These are phyloP conservation scores for Lordiphosa clarofinis DNA, from an alignment of 1,140 invertebrate genomes.

Conservation along the genomic window DNA sequence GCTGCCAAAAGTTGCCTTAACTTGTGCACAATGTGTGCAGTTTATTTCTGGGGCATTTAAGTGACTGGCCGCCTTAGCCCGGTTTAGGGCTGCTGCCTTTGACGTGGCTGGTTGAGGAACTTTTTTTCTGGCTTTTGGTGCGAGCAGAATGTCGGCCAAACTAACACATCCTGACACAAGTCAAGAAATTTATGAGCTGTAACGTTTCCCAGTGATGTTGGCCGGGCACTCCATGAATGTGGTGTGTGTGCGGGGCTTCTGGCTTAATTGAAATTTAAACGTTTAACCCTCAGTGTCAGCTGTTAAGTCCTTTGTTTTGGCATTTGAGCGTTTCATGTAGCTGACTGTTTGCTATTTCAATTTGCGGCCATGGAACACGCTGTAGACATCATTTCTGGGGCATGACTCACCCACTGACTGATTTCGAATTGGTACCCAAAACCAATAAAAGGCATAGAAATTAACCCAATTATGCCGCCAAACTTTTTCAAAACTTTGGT, in stretches of 20 bases:
- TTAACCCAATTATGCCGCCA: conserved; percentile 67
- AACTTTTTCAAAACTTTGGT: conserved; percentile 53
- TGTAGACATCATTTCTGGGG: not conserved
- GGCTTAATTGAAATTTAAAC: conserved; percentile 76
- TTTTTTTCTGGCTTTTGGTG: conserved; percentile 34
- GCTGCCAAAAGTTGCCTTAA: conserved; percentile 59
- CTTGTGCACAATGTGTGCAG: conserved; percentile 62
- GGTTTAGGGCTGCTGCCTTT: conserved; percentile 41
- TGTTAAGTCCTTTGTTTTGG: conserved; percentile 48
- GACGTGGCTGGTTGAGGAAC: conserved; percentile 39
- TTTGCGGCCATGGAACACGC: conserved; percentile 23
- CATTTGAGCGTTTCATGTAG: conserved; percentile 33
- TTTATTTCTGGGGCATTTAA: conserved; percentile 70
- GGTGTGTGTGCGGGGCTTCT: conserved; percentile 43
- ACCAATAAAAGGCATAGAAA: conserved; percentile 61
- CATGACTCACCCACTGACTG: not conserved
- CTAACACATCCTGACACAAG: conserved; percentile 74
- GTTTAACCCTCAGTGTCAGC: conserved; percentile 64
- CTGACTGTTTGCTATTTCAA: conserved; percentile 56
- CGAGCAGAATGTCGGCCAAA: conserved; percentile 58
- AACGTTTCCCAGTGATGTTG: conserved; percentile 41
- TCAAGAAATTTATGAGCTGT: conserved; percentile 78
- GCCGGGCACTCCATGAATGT: conserved; percentile 2
- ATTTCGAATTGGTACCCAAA: conserved; percentile 24
- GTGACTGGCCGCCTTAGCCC: conserved; percentile 57